Evolutionary conservation across 1,140 invertebrate species (phyloP).

Genomic region (Delia radicum): DNA sequence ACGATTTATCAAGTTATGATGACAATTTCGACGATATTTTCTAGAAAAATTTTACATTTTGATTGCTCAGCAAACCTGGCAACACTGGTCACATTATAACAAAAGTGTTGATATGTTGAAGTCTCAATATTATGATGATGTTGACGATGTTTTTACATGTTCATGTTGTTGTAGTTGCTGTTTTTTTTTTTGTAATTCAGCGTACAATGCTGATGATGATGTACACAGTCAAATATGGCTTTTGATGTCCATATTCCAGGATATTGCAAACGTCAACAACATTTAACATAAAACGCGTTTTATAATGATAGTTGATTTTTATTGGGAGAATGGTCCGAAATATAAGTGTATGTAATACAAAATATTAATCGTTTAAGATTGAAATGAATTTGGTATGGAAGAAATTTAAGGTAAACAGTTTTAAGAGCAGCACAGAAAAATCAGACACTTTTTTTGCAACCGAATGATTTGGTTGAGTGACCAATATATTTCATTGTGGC

Average conservation of each 20-base stretch:
- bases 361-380: no score
- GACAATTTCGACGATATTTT: no score
- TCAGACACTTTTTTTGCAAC: no score
- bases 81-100: neutral
- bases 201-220: neutral
- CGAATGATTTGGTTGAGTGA: no score
- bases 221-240: neutral
- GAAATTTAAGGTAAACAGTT: no score
- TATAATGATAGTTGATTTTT: neutral
- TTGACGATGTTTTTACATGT: neutral
- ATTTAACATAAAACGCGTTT: neutral
- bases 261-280: constrained; percentile 5
- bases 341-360: no score
- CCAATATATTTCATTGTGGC: no score
- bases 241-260: constrained; percentile 12
- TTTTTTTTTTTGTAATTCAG: neutral
- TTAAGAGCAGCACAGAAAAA: no score
- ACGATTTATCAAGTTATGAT: no score
- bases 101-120: constrained; percentile 16
- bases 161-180: neutral
- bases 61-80: no score
- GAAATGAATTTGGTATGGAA: no score
- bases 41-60: no score
- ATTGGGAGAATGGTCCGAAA: neutral
- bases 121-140: neutral